These are phyloP conservation scores for Araneus ventricosus DNA, from an alignment of 1,140 invertebrate genomes.

Conservation along the genomic window DNA sequence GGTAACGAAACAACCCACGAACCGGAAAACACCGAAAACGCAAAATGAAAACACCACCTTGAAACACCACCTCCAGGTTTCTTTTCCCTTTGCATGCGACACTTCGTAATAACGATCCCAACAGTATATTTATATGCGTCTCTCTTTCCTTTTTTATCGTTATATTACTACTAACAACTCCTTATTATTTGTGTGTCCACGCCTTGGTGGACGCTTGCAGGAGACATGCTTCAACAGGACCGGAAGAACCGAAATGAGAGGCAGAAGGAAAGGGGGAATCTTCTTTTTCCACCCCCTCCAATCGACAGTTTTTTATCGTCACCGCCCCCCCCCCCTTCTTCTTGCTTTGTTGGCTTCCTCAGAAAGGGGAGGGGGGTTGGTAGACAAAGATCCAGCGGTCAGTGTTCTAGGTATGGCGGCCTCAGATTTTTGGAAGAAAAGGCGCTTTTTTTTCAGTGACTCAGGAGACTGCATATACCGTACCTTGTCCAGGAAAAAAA, in stretches of 20 bases:
- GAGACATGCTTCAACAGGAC: conserved; percentile 72
- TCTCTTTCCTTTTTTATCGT: not conserved
- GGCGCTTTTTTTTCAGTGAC: not conserved
- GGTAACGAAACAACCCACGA: not conserved
- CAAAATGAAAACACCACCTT: not conserved
- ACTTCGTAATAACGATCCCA: conserved; percentile 28
- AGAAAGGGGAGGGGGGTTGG: not conserved
- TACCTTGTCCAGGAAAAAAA: conserved; percentile 29
- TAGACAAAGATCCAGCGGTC: conserved; percentile 24
- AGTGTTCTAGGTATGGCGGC: conserved; percentile 19
- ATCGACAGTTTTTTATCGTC: not conserved
- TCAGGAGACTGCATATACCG: not conserved
- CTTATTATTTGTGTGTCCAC: conserved; percentile 67
- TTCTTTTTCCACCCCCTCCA: conserved; percentile 41
- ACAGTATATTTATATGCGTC: conserved; percentile 32
- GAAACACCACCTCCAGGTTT: not conserved
- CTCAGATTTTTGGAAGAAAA: conserved; percentile 5
- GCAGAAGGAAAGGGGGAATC: conserved; percentile 26
- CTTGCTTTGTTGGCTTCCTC: conserved; percentile 27
- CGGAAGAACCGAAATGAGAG: conserved; percentile 58
- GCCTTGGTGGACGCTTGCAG: conserved; percentile 65
- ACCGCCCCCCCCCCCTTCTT: too few species aligned
- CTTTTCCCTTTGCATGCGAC: conserved; percentile 1
- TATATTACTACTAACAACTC: conserved; percentile 49
- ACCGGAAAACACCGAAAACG: not conserved